A percentile compares a stretch with the other conserved stretches of the same genome.
These are phyloP conservation scores for Halcyon smyrnensis DNA, from an alignment of 2,797 vertebrate species.

Conservation along the genomic window DNA sequence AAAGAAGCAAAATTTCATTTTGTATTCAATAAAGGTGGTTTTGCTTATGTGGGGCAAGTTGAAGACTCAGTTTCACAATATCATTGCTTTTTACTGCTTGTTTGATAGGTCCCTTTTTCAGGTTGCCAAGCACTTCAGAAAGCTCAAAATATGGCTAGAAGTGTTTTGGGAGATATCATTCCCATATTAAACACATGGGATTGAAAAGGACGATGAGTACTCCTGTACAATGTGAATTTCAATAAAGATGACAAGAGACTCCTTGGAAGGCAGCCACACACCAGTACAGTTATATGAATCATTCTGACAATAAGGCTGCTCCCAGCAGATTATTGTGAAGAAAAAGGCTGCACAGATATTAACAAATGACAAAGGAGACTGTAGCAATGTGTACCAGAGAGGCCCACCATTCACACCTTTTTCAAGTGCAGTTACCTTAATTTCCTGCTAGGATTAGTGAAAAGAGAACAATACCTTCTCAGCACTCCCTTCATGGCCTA, in stretches of 20 bases:
- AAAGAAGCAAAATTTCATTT: not conserved
- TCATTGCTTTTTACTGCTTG: not conserved
- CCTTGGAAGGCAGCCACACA: slow-evolving; percentile 4
- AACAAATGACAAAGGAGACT: not conserved
- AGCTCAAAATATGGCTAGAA: not conserved
- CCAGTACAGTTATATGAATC: not conserved
- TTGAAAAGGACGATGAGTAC: not conserved
- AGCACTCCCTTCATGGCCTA: not conserved
- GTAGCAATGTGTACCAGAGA: not conserved
- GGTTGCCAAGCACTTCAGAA: slow-evolving; percentile 18
- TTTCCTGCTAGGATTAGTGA: not conserved
- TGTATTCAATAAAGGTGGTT: not conserved
- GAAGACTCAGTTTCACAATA: not conserved
- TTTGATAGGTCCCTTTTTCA: not conserved
- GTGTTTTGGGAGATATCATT: slow-evolving; percentile 12
- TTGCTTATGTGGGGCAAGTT: not conserved
- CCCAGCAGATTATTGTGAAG: not conserved
- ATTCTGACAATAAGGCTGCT: not conserved
- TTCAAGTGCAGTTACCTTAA: not conserved
- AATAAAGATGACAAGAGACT: slow-evolving; percentile 23
- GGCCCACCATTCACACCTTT: not conserved
- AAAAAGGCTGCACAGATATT: not conserved
- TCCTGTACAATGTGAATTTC: slow-evolving; percentile 1
- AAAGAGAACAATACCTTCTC: not conserved
- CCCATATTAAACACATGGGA: slow-evolving; percentile 47